A percentile compares a stretch with the other conserved stretches of the same genome.
These are phyloP conservation scores for Holocentrus rufus DNA, from an alignment of 2,797 vertebrate genomes.

Conservation along the genomic window DNA sequence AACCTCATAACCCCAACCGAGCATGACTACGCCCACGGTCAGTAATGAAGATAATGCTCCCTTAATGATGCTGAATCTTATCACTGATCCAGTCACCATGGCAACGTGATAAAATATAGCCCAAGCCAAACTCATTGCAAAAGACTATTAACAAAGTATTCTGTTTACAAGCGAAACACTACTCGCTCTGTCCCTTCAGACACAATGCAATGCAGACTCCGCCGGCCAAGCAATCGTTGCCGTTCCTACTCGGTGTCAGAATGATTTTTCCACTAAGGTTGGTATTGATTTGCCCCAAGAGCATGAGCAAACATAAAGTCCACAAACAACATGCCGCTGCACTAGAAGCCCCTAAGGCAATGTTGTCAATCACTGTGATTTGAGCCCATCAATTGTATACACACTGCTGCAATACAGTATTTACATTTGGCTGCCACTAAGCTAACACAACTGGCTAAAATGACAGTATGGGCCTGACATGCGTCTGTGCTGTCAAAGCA, in stretches of 20 bases:
- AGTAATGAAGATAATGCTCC: slow-evolving; percentile 50
- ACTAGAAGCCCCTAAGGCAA: slow-evolving; percentile 28
- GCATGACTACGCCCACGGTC: slow-evolving; percentile 44
- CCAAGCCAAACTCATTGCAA: neutral
- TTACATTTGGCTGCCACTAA: slow-evolving; percentile 4
- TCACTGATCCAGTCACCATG: slow-evolving; percentile 43
- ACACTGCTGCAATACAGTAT: slow-evolving; percentile 19
- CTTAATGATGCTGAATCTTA: slow-evolving; percentile 46
- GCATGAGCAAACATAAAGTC: slow-evolving; percentile 39
- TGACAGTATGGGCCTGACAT: slow-evolving; percentile 48
- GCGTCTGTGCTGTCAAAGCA: slow-evolving; percentile 17
- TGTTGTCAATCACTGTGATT: slow-evolving; percentile 24
- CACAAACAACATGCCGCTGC: slow-evolving; percentile 33
- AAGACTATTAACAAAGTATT: slow-evolving; percentile 2
- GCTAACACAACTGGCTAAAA: slow-evolving; percentile 13
- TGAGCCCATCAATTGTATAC: slow-evolving; percentile 36
- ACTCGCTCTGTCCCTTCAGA: neutral
- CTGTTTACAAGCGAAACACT: too few species aligned
- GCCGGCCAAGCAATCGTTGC: neutral
- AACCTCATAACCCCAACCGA: slow-evolving; percentile 37
- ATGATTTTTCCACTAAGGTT: slow-evolving; percentile 65
- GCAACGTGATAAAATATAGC: slow-evolving; percentile 48
- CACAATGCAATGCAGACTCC: neutral
- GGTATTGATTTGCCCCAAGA: slow-evolving; percentile 63
- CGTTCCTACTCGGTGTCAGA: neutral